A percentile compares a stretch with the other conserved stretches of the same genome.
Conservation (phyloP, 2,113 vertebrate species). For the Ceratotherium simum region DNA sequence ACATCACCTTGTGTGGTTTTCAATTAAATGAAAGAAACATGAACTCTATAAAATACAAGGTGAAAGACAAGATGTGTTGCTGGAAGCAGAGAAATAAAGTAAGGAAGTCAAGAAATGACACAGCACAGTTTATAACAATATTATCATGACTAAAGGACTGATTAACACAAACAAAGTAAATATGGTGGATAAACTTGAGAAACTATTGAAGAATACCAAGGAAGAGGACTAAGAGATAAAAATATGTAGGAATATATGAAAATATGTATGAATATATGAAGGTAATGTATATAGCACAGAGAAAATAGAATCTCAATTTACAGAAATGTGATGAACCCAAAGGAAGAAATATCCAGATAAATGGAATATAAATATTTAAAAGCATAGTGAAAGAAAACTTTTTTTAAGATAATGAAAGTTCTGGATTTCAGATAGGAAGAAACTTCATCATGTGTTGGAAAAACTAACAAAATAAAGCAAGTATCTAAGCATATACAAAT, state of each 20-base stretch:
- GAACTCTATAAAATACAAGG: not conserved
- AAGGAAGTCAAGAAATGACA: not conserved
- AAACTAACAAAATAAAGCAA: conserved; percentile 23
- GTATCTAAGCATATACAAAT: not conserved
- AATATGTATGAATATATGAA: not conserved
- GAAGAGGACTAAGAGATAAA: not conserved
- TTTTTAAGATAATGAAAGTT: not conserved
- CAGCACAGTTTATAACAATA: not conserved
- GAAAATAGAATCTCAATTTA: not conserved
- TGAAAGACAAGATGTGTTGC: not conserved
- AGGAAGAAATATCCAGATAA: not conserved
- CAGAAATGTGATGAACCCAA: not conserved
- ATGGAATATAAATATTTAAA: not conserved
- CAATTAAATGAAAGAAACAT: not conserved
- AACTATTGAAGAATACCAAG: not conserved
- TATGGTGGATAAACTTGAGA: not conserved
- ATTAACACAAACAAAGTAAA: not conserved
- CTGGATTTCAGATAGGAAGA: not conserved
- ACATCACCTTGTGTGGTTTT: not conserved
- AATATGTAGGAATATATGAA: not conserved
- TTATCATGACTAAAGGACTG: not conserved
- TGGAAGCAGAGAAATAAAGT: not conserved
- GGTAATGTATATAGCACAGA: not conserved
- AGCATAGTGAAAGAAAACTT: not conserved
- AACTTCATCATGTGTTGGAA: not conserved